Percentiles rank a stretch among this genome's conserved stretches.
Conservation (phyloP, 2,888 invertebrate genomes). For the Trachelus tabidus region DNA sequence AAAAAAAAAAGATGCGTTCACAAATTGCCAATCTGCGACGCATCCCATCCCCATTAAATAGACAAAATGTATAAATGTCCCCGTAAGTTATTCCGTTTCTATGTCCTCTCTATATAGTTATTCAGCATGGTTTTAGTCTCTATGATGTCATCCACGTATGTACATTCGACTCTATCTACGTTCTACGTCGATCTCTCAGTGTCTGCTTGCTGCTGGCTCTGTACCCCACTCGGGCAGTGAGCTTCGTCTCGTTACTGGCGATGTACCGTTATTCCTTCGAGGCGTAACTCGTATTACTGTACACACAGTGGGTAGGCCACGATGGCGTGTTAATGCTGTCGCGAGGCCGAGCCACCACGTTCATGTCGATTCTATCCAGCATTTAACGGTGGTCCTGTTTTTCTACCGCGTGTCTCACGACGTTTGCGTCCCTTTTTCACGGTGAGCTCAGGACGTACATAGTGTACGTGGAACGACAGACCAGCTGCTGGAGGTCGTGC, state of each 20-base stretch:
- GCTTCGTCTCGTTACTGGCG: background rate
- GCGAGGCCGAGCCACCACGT: background rate
- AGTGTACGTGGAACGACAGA: background rate
- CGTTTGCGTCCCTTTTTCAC: background rate
- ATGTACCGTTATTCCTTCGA: background rate
- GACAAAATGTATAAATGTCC: background rate
- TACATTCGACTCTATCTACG: background rate
- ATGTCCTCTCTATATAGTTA: background rate
- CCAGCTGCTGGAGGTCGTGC: background rate
- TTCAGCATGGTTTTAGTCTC: background rate
- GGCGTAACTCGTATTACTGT: slow-evolving; percentile 7
- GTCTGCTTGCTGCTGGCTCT: background rate
- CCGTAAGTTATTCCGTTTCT: background rate
- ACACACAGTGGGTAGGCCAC: slow-evolving; percentile 15
- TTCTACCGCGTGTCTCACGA: background rate
- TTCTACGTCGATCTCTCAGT: background rate
- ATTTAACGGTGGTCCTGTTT: background rate
- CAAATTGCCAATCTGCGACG: background rate
- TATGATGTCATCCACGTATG: background rate
- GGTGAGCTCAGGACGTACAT: background rate
- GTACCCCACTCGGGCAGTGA: background rate
- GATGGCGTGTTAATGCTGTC: slow-evolving; percentile 9
- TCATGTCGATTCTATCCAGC: background rate
- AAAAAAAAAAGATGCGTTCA: background rate
- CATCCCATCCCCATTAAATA: background rate